These are phyloP conservation scores for Arrhamphus sclerolepis DNA, from an alignment of 2,797 vertebrate species.

Conservation along the genomic window DNA sequence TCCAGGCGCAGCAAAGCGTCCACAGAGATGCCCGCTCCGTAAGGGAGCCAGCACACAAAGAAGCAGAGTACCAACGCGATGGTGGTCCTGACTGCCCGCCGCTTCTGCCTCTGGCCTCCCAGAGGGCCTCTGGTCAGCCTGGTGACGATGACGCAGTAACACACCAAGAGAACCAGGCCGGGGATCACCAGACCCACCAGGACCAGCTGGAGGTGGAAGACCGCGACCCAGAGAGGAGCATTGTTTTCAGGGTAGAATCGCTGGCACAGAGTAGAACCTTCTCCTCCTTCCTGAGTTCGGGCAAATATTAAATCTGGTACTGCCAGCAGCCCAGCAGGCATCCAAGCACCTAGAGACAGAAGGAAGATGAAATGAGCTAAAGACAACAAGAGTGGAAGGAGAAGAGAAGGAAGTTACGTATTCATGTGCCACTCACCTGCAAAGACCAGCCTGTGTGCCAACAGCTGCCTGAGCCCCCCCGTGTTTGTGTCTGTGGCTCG, in stretches of 20 bases:
- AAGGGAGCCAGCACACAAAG: conserved; percentile 96
- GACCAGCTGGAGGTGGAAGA: conserved; percentile 93
- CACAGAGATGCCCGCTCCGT: conserved; percentile 89
- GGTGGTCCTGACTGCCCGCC: conserved; percentile 94
- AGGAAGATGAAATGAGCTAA: neutral
- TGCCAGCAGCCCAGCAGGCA: conserved; percentile 89
- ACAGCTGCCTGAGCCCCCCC: conserved; percentile 87
- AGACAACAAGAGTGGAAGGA: neutral
- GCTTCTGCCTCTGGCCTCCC: conserved; percentile 93
- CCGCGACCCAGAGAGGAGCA: conserved; percentile 82
- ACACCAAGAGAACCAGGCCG: conserved; percentile 91
- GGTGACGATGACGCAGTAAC: conserved; percentile 95
- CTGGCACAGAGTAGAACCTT: conserved; percentile 84
- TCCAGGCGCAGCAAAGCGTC: conserved; percentile 89
- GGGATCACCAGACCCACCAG: conserved; percentile 93
- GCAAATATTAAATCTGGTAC: conserved; percentile 94
- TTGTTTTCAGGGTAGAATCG: conserved; percentile 85
- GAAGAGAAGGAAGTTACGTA: too few relatives aligned
- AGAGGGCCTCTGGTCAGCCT: conserved; percentile 91
- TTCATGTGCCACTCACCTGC: conserved; percentile 81
- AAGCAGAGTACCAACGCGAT: conserved; percentile 94
- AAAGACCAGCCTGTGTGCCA: conserved; percentile 92
- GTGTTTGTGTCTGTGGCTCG: conserved; percentile 95
- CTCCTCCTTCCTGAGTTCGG: conserved; percentile 74
- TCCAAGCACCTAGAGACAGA: conserved; percentile 68